Evolutionary conservation across 1,140 invertebrate genomes (phyloP).

Genomic region (Anagrus nilaparvatae): DNA sequence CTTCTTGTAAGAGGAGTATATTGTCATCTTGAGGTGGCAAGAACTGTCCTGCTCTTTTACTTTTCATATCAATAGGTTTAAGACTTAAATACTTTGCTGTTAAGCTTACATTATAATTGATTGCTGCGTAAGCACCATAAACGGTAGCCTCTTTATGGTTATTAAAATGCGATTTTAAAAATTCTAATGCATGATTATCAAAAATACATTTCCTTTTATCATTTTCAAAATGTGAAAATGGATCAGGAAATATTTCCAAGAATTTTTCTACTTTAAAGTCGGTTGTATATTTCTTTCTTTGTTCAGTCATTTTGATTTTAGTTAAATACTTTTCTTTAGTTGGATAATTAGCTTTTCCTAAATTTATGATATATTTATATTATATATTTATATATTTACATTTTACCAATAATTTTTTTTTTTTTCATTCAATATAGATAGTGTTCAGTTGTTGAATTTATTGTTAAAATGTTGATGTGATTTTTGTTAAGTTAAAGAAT

Average conservation of each 20-base stretch:
- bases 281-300: conserved; percentile 33
- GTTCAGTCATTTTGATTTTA: conserved; percentile 30
- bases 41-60: conserved; percentile 11
- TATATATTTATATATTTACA: too few species aligned
- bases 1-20: conserved; percentile 38
- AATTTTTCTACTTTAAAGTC: conserved; percentile 43
- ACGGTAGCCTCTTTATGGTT: conserved; percentile 20
- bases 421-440: too few species aligned
- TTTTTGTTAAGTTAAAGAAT: too few species aligned
- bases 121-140: conserved; percentile 13
- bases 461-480: too few species aligned
- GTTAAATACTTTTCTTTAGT: conserved; percentile 42
- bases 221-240: conserved; percentile 39
- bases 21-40: conserved; percentile 25
- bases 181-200: conserved; percentile 25
- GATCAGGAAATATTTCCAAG: conserved; percentile 45
- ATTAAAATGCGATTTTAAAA: conserved; percentile 29
- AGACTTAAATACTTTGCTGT: conserved; percentile 16
- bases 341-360: conserved; percentile 43
- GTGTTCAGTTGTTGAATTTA: too few species aligned
- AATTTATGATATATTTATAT: too few species aligned
- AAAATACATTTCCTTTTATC: conserved; percentile 26
- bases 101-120: conserved; percentile 26
- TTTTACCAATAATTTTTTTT: too few species aligned
- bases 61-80: conserved; percentile 20